Percentiles rank a stretch among this genome's conserved stretches.
phyloP scores from a whole-genome alignment of 2,797 vertebrate genomes.

The Alca torda region DNA sequence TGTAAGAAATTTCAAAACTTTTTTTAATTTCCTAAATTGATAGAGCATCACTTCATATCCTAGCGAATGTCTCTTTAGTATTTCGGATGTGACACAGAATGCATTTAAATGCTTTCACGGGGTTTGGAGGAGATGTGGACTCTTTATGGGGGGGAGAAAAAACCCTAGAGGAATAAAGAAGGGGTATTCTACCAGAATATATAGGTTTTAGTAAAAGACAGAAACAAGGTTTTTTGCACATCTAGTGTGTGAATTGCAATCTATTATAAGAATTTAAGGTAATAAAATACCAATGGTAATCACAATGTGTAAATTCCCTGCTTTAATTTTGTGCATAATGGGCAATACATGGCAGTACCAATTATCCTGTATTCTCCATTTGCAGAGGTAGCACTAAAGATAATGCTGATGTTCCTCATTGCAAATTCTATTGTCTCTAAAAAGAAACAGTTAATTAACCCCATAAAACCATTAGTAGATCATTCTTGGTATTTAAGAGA shows the following conservation, averaged over 20 bases:
- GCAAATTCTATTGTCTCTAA: constrained; percentile 52
- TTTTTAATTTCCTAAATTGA: background rate
- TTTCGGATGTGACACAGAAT: background rate
- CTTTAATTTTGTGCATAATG: constrained; percentile 35
- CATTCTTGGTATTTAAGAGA: background rate
- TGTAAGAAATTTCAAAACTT: background rate
- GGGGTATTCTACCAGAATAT: background rate
- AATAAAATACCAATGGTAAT: constrained; percentile 27
- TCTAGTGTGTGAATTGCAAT: background rate
- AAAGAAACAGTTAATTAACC: constrained; percentile 58
- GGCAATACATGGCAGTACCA: constrained; percentile 12
- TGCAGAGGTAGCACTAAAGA: constrained; percentile 57
- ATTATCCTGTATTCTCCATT: constrained; percentile 60
- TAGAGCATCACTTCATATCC: background rate
- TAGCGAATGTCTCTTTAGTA: background rate
- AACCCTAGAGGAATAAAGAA: accelerated
- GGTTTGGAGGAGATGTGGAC: background rate
- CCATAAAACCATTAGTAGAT: constrained; percentile 44
- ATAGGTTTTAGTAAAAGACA: background rate
- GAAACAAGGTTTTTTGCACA: background rate
- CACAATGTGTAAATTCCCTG: constrained; percentile 18
- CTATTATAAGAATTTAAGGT: background rate
- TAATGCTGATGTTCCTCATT: constrained; percentile 41
- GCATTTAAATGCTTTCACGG: background rate
- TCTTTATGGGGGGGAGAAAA: accelerated